These are phyloP conservation scores for Metallyticus violacea DNA, from an alignment of 2,888 invertebrate species.

Conservation along the genomic window DNA sequence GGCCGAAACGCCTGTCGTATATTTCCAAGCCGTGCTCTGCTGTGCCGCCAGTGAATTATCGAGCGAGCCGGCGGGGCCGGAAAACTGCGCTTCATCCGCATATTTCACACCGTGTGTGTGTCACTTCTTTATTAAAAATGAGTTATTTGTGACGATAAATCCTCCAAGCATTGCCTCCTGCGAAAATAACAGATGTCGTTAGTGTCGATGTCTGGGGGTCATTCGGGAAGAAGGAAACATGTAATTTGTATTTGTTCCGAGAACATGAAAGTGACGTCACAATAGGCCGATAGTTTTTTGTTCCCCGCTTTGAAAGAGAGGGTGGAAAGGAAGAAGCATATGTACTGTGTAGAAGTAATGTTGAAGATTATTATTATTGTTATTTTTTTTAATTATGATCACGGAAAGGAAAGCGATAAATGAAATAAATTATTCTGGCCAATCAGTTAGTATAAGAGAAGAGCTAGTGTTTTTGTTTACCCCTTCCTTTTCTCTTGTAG, in stretches of 20 bases:
- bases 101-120: not conserved
- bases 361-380: too few relatives aligned
- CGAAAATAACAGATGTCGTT: not conserved
- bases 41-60: not conserved
- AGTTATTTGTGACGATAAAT: not conserved
- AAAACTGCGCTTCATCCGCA: not conserved
- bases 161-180: not conserved
- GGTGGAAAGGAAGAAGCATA: too few relatives aligned
- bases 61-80: not conserved
- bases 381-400: too few relatives aligned
- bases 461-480: too few relatives aligned
- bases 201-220: not conserved
- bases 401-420: too few relatives aligned
- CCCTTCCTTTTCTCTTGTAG: too few relatives aligned
- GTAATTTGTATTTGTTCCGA: not conserved
- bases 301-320: not conserved
- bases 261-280: not conserved
- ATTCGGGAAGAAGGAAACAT: not conserved
- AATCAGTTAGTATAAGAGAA: too few relatives aligned
- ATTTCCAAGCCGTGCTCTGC: not conserved
- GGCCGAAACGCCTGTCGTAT: not conserved
- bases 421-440: too few relatives aligned
- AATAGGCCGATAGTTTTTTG: not conserved
- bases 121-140: not conserved
- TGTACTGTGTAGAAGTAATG: too few relatives aligned